Evolutionary conservation across 2,797 vertebrate genomes (phyloP).

Genomic region (Cuculus canorus): DNA sequence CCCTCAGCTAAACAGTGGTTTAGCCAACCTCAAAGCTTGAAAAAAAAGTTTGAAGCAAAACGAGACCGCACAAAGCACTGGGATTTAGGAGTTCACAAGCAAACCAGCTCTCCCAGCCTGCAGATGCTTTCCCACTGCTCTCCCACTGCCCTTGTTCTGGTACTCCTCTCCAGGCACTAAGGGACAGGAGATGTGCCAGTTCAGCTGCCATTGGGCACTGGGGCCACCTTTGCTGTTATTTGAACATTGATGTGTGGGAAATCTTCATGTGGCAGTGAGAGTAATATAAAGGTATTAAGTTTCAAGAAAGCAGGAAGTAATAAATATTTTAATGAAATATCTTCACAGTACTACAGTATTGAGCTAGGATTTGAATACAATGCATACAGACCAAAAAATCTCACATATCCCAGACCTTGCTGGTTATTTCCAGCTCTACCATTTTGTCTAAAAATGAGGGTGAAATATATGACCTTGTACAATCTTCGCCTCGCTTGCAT

Average conservation of each 20-base stretch:
- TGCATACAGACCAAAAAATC: neutral
- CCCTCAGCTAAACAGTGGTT: neutral
- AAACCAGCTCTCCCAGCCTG: neutral
- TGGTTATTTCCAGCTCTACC: neutral
- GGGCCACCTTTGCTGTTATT: neutral
- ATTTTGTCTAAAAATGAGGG: neutral
- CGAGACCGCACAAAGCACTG: neutral
- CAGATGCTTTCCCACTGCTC: neutral
- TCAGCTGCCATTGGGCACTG: fast-evolving
- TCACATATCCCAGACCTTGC: neutral
- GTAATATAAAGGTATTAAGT: neutral
- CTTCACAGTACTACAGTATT: neutral
- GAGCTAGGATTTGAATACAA: neutral
- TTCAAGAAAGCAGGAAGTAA: slow-evolving; percentile 54
- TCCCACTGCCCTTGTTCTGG: neutral
- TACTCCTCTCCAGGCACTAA: neutral
- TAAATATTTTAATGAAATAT: slow-evolving; percentile 46
- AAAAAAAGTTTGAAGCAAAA: neutral
- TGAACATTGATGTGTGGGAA: neutral
- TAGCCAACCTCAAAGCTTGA: neutral
- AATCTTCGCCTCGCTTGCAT: neutral
- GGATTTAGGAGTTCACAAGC: neutral
- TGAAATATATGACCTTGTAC: neutral
- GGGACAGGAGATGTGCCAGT: neutral
- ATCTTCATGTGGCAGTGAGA: neutral